phyloP scores from a whole-genome alignment of 2,888 invertebrate species.

The Melanostoma scalare region DNA sequence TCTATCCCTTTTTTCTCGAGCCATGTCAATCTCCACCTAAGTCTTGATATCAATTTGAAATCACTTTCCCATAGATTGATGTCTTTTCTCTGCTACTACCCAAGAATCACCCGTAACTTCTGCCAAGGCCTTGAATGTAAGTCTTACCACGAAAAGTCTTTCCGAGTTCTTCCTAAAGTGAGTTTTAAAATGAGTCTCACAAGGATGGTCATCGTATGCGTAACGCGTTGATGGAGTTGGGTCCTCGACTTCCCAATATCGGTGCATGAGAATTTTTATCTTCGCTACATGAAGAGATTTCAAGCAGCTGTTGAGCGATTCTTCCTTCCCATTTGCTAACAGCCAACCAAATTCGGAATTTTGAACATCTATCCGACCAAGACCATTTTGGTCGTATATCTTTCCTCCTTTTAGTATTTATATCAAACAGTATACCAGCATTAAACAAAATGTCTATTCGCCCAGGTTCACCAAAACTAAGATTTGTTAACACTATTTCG shows the following conservation, averaged over 20 bases:
- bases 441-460: conserved; percentile 18
- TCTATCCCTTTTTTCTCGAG: neutral
- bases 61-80: conserved; percentile 14
- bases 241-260: conserved; percentile 22
- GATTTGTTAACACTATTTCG: neutral
- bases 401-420: neutral
- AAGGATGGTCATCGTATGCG: no score
- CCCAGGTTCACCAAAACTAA: neutral
- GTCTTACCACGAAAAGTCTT: conserved; percentile 10
- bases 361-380: neutral
- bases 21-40: neutral
- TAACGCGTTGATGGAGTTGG: conserved; percentile 47
- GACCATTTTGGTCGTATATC: neutral
- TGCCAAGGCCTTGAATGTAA: conserved; percentile 9
- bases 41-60: conserved; percentile 8
- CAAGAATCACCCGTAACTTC: conserved; percentile 7
- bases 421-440: conserved; percentile 6
- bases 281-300: neutral
- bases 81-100: conserved; percentile 6
- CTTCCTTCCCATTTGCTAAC: neutral
- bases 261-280: conserved; percentile 4
- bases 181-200: conserved; percentile 46
- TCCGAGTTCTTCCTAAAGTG: conserved; percentile 6
- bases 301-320: neutral
- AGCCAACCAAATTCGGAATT: neutral